Percentiles rank a stretch among this genome's conserved stretches.
phyloP scores from a whole-genome alignment of 2,888 invertebrate species.

The Linnaemya vulpina region DNA sequence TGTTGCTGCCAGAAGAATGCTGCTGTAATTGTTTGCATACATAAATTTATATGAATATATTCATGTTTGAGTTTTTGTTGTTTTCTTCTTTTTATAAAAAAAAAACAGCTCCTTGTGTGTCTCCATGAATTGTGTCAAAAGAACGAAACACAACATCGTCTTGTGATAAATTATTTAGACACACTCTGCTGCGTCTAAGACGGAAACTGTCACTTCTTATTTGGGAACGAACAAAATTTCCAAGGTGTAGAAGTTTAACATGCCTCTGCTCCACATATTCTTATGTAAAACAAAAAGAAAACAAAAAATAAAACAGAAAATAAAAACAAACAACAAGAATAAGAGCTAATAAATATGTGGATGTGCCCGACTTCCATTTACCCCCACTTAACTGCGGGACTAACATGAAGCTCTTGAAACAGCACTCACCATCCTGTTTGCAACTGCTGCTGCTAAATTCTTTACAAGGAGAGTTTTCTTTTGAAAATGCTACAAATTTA shows the following conservation, averaged over 20 bases:
- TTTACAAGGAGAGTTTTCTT: too few species aligned
- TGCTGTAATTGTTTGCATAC: neutral
- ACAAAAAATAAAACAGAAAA: too few species aligned
- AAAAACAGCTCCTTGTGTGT: neutral
- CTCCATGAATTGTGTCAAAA: constrained; percentile 14
- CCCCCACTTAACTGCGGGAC: too few species aligned
- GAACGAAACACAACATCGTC: constrained; percentile 21
- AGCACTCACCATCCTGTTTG: too few species aligned
- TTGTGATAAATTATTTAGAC: constrained; percentile 20
- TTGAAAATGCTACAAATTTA: too few species aligned
- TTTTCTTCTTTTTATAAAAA: neutral
- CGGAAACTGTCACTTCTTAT: neutral
- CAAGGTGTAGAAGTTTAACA: neutral
- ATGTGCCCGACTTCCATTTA: too few species aligned
- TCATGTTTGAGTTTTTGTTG: neutral
- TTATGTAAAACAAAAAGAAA: too few species aligned
- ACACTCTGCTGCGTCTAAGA: neutral
- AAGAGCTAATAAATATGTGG: too few species aligned
- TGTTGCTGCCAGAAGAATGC: neutral
- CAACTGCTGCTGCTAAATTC: too few species aligned
- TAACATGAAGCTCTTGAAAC: too few species aligned
- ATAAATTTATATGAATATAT: neutral
- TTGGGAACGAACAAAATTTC: constrained; percentile 1
- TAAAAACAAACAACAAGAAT: too few species aligned
- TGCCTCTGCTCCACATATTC: neutral